Evolutionary conservation across 2,888 invertebrate species (phyloP).

Genomic region (Agrypnus murinus): DNA sequence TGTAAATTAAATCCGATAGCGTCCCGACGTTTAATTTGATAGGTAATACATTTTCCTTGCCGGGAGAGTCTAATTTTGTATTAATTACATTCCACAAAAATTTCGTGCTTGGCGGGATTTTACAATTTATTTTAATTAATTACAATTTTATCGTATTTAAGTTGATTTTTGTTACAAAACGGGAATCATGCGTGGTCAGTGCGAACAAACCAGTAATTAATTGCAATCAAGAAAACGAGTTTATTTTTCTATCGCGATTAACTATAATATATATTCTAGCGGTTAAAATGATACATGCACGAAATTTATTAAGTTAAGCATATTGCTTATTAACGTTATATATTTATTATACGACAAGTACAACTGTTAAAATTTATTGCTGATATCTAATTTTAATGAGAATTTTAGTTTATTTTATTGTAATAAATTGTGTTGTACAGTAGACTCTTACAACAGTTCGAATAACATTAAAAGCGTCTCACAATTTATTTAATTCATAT

Average conservation of each 20-base stretch:
- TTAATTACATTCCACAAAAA: slow-evolving; percentile 49
- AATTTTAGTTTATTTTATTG: too few species aligned
- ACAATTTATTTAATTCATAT: too few species aligned
- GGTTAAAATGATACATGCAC: slow-evolving; percentile 17
- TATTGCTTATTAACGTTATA: slow-evolving; percentile 15
- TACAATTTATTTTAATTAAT: slow-evolving; percentile 48
- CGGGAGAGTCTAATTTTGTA: slow-evolving; percentile 47
- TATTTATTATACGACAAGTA: slow-evolving; percentile 20
- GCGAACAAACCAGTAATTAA: slow-evolving; percentile 30
- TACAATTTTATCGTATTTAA: slow-evolving; percentile 41
- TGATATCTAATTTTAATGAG: slow-evolving; percentile 19
- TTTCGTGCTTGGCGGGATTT: slow-evolving; percentile 25
- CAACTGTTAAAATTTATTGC: slow-evolving; percentile 23
- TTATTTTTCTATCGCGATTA: slow-evolving; percentile 49
- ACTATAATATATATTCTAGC: slow-evolving; percentile 25
- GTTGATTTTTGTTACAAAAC: slow-evolving; percentile 17
- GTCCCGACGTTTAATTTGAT: slow-evolving; percentile 58
- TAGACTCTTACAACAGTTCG: too few species aligned
- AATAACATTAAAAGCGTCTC: too few species aligned
- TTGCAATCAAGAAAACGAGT: slow-evolving; percentile 31
- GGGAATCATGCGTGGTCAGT: slow-evolving; percentile 23
- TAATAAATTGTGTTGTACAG: too few species aligned
- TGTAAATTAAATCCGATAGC: slow-evolving; percentile 59
- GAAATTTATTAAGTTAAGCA: slow-evolving; percentile 22
- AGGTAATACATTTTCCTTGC: slow-evolving; percentile 54